Base-by-base conservation (phyloP, 2,797 vertebrate genomes). In the Liasis olivaceus region DNA sequence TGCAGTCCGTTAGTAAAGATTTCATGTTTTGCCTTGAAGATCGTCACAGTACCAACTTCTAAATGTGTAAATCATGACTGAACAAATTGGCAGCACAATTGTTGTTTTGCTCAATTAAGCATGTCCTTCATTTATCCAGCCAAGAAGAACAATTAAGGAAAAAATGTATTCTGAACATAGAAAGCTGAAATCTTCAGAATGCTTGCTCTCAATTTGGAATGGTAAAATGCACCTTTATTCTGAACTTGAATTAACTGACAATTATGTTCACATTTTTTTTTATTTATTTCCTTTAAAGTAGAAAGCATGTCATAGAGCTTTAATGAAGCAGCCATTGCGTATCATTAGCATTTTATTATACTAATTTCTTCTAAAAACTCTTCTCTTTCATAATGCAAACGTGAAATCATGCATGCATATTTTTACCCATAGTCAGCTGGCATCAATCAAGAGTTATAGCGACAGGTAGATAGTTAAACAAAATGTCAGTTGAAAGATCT, bases 31-130 rank as follows among this genome's bases (percentile, higher is more conserved):
- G 91, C 95, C 90, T 94, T 94, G 90, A 93, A 93, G 94, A 24
- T 95, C 42, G 95, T 96, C 94, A 88, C 92, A 91, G 89, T 92
- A 94, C 90, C 91, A 90, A 90, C 94, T 96, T 96, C 93, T 96
- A 95, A 96, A 97, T 96, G 89, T 93, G 90, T 93, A 94, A 89
- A 96, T 93, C 86, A 89, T 13, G 92, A 97, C 94, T 93, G 11
- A 96, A 81, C 94, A 94, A 96, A 97, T 96, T 94, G 95, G 93
- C 93, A 92, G 60, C 95, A 91, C 92, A 94, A 95, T 95, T 93
- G 91, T 95, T 96, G 94, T 94, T 91, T 90, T 95, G 93, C 92
- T 97, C 95, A 94, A 92, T 96, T 95, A 97, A 95, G 96, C 94
- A 96, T 92, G 66, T 92, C 86, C 85, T 95, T 69, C 60, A 89